Evolutionary conservation across 2,888 invertebrate species (phyloP).

Genomic region (Spialia ferax): DNA sequence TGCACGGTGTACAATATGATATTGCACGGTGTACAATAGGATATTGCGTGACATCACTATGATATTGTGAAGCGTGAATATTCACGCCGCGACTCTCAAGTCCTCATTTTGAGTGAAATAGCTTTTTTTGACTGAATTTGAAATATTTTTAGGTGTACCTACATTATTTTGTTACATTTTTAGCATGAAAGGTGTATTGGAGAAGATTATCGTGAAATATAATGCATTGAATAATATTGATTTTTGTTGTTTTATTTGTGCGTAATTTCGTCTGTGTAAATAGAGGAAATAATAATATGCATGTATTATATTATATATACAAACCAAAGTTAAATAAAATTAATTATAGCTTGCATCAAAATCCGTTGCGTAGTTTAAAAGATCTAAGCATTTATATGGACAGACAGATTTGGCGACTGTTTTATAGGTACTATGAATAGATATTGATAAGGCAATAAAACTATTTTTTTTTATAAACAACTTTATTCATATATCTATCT

Average conservation of each 20-base stretch:
- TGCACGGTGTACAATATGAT: no score
- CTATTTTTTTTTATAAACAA: background rate
- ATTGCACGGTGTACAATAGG: no score
- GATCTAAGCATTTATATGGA: no score
- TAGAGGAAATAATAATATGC: no score
- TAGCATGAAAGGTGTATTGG: background rate
- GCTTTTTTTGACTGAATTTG: background rate
- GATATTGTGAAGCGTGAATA: background rate
- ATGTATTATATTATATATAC: no score
- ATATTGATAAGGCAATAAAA: no score
- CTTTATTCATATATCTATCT: constrained; percentile 24
- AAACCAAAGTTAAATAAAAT: no score
- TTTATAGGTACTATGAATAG: no score
- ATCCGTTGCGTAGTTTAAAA: no score
- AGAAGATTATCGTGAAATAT: constrained; percentile 14
- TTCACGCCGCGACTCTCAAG: background rate
- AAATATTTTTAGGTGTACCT: background rate
- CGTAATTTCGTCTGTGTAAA: no score
- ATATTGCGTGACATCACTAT: background rate
- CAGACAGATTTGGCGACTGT: no score
- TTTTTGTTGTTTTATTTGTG: constrained; percentile 12
- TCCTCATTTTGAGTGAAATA: background rate
- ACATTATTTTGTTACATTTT: background rate
- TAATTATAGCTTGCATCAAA: no score
- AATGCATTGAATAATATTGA: constrained; percentile 20